Base-by-base conservation (phyloP, 1,140 invertebrate species). In the Adoxophyes honmai region DNA sequence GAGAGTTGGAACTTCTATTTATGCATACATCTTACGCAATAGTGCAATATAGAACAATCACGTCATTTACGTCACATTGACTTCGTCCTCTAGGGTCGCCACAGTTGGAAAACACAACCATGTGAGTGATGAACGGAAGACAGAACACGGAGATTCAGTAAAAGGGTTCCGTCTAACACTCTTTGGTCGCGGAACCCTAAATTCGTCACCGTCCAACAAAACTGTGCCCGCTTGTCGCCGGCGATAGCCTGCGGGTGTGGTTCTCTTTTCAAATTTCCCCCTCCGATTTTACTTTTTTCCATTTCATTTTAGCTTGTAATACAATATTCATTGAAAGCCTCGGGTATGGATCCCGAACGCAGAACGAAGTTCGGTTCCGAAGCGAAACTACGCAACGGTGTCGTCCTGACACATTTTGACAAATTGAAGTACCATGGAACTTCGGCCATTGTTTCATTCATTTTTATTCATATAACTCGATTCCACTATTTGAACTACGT, bases 391-490 rank as follows among this genome's bases (percentile, higher is more conserved):
- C 61, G 64, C 59, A 70, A 74, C 62, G 68, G 60, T 68, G 57
- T 68, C 71, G 68, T 62, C 53, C 61, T 73, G 68, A 74, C 65
- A 69, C 61, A 69, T 75, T 78, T 71, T 75, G 72, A 75, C 76
- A 75, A 78, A 80, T 74, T 70, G 73, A 66, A 60, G 65, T 74
- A 61, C 70, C 65, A 77, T 73, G 64, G 66, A 70, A 65, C 35
- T 48, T 55, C 52, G 60, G 37, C 53, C 58, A 66, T 76, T 73
- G 68, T 77, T 78, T 74, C 66, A 64, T 70, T 61, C 70, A 67
- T 77, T 83, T 78, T 82, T 78, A 76, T 82, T 72, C 63, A 62
- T 65, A 69, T 69, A 79, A 83, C 70, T 76, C 66, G 63, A 73
- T 77, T 76, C 59, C 68, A 74, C 57, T 81, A 67, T 81, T 81